Base-by-base conservation (phyloP, 2,797 vertebrate species). In the Columba guinea region DNA sequence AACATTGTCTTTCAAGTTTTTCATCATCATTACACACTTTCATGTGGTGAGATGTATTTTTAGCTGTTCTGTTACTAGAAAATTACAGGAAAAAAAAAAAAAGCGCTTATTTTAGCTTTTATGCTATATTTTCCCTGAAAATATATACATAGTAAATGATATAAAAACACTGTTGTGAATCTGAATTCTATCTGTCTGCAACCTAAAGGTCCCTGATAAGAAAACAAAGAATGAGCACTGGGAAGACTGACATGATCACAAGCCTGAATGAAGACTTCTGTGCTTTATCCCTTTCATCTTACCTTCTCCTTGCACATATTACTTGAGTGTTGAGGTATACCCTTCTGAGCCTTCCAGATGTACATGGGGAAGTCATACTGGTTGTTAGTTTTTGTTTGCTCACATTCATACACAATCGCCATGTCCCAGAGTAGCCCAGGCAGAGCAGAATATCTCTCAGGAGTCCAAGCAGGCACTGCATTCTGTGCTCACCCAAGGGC, bases 321-420 rank as follows among this genome's bases (percentile, higher is more conserved):
- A 63, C 16, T 49, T 1, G 1, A 64, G 23, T 49, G 27, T 46
- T 60, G 35, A 71, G 14, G 10, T 39, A 30, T n/a, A 27, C 10
- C 14, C 27, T 81, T 65, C 49, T 56, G 32, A 13, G 41, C n/a
- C 49, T 71, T n/a, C 23, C 5, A 48, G 30, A 20, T 11, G 9
- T 58, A 13, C 18, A 5, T 10, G 18, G 27, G 2, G 8, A 6
- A 4, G 11, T 73, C 7, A 2, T 52, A 34, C 9, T 3, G 4
- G 19, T 32, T 80, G 7, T 26, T 93, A 10, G 2, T 27, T 69
- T 71, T 64, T 37, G 2, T 62, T 68, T 81, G 18, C n/a, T 35
- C 3, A 44, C 7, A 48, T 7, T 62, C 23, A 11, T 13, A 13
- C 5, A 51, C 16, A 69, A 28, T n/a, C n/a, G 10, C 10, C 21